These are phyloP conservation scores for Pelagia noctiluca DNA, from an alignment of 30 jellyfish, hydroid and myxozoan genomes.

Conservation along the genomic window DNA sequence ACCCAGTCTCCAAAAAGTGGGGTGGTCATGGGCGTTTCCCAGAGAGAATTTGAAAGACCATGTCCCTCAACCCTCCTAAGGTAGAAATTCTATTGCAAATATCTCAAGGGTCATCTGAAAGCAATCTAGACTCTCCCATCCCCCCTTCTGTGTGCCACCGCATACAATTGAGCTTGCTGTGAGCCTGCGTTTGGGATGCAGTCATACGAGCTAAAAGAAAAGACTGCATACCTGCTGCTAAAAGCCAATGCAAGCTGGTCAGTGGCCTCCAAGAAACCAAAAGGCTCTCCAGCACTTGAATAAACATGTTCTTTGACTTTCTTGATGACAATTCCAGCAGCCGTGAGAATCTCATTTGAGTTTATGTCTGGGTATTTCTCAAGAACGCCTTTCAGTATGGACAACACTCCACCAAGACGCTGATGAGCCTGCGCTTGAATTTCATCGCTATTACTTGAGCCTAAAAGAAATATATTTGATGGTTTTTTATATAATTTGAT, in stretches of 20 bases:
- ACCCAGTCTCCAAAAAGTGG: no score
- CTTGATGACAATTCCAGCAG: constrained; percentile 88
- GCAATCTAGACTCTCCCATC: no score
- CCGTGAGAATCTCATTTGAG: constrained; percentile 81
- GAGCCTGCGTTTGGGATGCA: no score
- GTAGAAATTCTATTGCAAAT: no score
- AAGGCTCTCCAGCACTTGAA: constrained; percentile 75
- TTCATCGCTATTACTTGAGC: constrained; percentile 44
- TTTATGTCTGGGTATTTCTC: constrained; percentile 80
- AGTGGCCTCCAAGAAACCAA: constrained; percentile 87
- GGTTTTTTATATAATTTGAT: not conserved
- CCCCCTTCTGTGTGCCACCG: no score
- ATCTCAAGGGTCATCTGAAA: no score
- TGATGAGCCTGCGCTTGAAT: constrained; percentile 77
- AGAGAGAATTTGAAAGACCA: no score
- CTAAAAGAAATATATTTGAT: not conserved
- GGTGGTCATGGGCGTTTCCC: no score
- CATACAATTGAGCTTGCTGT: no score
- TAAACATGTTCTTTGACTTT: constrained; percentile 76
- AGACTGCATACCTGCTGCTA: constrained; percentile 98
- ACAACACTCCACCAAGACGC: constrained; percentile 89
- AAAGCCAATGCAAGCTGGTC: constrained; percentile 95
- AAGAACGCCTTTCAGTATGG: constrained; percentile 85
- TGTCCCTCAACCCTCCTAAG: no score
- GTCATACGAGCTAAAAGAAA: no score